phyloP scores from a whole-genome alignment of 2,797 vertebrate genomes.

The Spheniscus humboldti region DNA sequence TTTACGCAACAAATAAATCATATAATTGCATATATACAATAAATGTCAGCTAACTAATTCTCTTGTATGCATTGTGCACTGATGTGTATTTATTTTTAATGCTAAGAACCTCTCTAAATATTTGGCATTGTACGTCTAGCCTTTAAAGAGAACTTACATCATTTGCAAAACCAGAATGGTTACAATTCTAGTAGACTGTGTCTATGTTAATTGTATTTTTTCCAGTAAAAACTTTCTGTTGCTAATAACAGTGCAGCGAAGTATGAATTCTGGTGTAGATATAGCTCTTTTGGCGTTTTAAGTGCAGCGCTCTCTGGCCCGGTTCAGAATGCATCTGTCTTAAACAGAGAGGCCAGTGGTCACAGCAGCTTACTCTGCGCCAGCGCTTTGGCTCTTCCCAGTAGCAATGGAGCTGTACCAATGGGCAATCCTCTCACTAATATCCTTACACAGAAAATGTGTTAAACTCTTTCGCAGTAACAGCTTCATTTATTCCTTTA shows the following conservation, averaged over 20 bases:
- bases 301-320: neutral
- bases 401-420: neutral
- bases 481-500: neutral
- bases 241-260: slow-evolving; percentile 38
- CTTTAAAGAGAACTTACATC: neutral
- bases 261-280: neutral
- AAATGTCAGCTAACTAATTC: neutral
- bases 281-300: neutral
- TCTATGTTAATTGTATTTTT: neutral
- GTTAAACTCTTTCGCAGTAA: neutral
- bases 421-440: neutral
- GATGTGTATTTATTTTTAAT: neutral
- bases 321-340: neutral
- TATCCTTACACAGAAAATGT: neutral
- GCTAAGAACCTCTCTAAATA: neutral
- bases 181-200: neutral
- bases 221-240: slow-evolving; percentile 15
- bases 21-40: neutral
- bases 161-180: neutral
- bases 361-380: neutral
- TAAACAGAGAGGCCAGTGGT: neutral
- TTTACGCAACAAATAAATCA: neutral
- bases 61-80: neutral
- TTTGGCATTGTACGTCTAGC: neutral
- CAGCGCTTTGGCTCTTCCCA: neutral